Base-by-base conservation (phyloP, 1,140 invertebrate species). In the Bombus soroeensis region DNA sequence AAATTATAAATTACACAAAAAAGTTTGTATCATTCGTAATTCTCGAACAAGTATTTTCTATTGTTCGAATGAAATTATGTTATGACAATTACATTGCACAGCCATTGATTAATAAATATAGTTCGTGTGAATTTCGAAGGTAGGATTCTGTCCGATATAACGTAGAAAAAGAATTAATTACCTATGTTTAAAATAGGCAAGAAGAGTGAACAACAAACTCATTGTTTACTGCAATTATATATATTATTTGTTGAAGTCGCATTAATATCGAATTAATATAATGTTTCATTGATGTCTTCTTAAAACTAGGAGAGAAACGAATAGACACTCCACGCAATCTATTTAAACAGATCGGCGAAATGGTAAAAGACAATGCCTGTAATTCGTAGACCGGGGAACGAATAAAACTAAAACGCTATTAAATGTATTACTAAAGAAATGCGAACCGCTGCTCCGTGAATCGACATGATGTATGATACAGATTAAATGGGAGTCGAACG, bases 21-120 rank as follows among this genome's bases (percentile, higher is more conserved):
- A 2, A 9, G 10, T n/a, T 41, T 32, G 5, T 18, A 13, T 76
- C 18, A 4, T 76, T 39, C 12, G 13, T 34, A 32, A 3, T 74
- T 25, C 25, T 28, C 34, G 34, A 57, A 37, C 34, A 8, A 41
- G 4, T 43, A 8, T 43, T 18, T 15, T n/a, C 32, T 15, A 15
- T 34, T 32, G 41, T 53, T 53, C 34, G 10, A 25, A 0, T 62
- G 15, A 81, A 66, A 62, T 62, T 22, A 81, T 64, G 41, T 85
- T 47, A 81, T 57, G 53, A 57, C 22, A 64, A 84, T 57, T 41
- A 64, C 41, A 64, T 68, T 74, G 57, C 84, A 85, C 84, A 81
- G 70, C 70, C 78, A 81, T 85, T 47, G 66, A 85, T 53, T 85
- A 74, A 81, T 74, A 81, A 81, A 81, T 74, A 79, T n/a, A 70